A percentile compares a stretch with the other conserved stretches of the same genome.
Evolutionary conservation across 2,113 vertebrate species (phyloP).

Genomic region (Lipotes vexillifer): DNA sequence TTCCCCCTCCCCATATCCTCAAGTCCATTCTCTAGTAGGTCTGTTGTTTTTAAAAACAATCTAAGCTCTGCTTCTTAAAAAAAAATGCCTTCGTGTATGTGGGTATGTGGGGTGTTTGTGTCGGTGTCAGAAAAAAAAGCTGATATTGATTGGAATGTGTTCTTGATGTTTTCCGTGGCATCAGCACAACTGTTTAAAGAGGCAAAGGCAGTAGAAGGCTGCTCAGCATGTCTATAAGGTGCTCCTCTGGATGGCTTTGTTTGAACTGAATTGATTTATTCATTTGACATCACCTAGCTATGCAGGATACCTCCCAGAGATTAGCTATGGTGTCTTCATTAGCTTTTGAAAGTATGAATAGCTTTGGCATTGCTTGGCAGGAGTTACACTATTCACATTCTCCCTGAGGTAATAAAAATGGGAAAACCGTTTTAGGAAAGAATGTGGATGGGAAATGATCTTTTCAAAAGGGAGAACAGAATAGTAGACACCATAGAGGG

Average conservation of each 20-base stretch:
- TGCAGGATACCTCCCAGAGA: not conserved
- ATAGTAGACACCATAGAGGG: not conserved
- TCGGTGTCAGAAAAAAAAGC: not conserved
- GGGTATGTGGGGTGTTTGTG: accelerated
- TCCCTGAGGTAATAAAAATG: constrained; percentile 7
- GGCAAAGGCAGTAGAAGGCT: not conserved
- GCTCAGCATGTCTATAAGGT: not conserved
- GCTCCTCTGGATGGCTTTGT: not conserved
- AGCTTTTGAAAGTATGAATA: constrained; percentile 29
- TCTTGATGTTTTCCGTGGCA: not conserved
- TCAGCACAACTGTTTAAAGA: not conserved
- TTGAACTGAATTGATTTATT: not conserved
- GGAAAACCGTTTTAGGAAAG: not conserved
- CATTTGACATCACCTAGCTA: not conserved
- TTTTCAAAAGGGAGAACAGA: not conserved
- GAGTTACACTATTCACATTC: not conserved
- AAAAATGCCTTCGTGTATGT: not conserved
- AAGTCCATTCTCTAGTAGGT: too few relatives aligned
- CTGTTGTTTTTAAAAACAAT: not conserved
- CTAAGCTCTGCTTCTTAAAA: not conserved
- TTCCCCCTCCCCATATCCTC: too few relatives aligned
- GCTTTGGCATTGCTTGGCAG: not conserved
- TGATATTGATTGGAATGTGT: not conserved
- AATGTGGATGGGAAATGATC: not conserved
- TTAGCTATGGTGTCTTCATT: constrained; percentile 1